Base-by-base conservation (phyloP, 2,888 invertebrate genomes). In the Ectobius pallidus region DNA sequence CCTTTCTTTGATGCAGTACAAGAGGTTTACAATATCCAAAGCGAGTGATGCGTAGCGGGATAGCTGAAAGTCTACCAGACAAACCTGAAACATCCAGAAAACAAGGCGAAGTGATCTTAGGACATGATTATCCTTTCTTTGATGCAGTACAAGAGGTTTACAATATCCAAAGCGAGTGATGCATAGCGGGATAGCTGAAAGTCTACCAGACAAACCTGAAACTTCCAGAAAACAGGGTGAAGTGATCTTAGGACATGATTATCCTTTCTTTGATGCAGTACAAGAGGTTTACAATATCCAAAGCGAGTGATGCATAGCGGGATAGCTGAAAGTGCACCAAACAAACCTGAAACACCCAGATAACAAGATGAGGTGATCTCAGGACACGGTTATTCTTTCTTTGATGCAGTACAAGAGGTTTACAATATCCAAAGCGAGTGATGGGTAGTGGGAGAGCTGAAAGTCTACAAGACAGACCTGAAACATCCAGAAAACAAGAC, bases 261-360 rank as follows among this genome's bases (percentile, higher is more conserved):
- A 87, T 83, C 76, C 88, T 86, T 32, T 87, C 87, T 39, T 91
- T 86, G 77, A 91, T 91, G 75, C 91, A 87, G 78, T 89, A 91
- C 74, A 91, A 81, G 32, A 92, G 81, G 82, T 88, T 90, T 1
- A 87, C 88, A 77, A 92, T 83, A 80, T 92, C 92, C 61, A 91
- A 81, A 0, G 90, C 89, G 63, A 90, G 88, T 0, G 92, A 91
- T 32, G 90, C 90, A 77, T 91, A 91, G 18, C 92, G 87, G 22
- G 87, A 88, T 70, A 90, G 81, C 81, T 92, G 92, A 80, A 92
- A 92, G 80, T 92, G 92, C 32, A 92, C 88, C 67, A 92, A 83
- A 78, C 87, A 89, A 80, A 91, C 82, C 90, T 91, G 82, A 78
- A 79, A 76, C 72, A 67, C n/a, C n/a, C n/a, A n/a, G n/a, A n/a